These are phyloP conservation scores for Ciconia boyciana DNA, from an alignment of 2,113 vertebrate species.

Conservation along the genomic window DNA sequence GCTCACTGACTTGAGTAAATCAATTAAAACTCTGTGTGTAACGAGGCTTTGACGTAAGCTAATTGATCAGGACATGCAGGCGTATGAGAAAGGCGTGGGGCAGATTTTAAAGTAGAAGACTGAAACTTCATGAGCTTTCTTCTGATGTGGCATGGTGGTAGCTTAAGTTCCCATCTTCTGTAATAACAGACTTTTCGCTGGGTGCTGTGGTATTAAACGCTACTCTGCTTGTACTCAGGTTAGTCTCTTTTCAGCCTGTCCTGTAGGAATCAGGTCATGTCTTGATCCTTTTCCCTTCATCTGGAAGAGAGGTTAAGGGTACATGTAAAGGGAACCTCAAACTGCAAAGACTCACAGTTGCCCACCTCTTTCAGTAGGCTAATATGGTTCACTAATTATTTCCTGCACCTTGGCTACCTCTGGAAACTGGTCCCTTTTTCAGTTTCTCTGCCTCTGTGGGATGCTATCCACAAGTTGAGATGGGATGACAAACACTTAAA, in stretches of 20 bases:
- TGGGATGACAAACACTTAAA: not conserved
- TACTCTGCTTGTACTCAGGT: not conserved
- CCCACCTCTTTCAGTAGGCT: not conserved
- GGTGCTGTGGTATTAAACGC: not conserved
- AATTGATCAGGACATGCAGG: not conserved
- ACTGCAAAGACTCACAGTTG: accelerated
- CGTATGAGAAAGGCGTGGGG: not conserved
- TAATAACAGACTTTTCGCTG: not conserved
- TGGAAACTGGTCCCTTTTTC: not conserved
- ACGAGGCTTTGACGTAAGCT: not conserved
- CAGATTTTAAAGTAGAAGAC: not conserved
- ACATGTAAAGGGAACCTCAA: not conserved
- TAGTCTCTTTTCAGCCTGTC: not conserved
- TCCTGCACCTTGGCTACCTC: not conserved
- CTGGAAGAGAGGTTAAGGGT: not conserved
- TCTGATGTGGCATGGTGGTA: accelerated
- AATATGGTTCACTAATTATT: not conserved
- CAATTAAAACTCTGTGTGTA: not conserved
- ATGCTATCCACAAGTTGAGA: not conserved
- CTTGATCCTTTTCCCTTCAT: not conserved
- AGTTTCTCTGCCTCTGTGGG: not conserved
- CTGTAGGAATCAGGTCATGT: accelerated
- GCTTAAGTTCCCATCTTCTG: not conserved
- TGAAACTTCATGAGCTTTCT: not conserved
- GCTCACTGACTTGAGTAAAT: slow-evolving; percentile 31